Evolutionary conservation across 2,888 invertebrate genomes (phyloP).

Genomic region (Eurois occulta): DNA sequence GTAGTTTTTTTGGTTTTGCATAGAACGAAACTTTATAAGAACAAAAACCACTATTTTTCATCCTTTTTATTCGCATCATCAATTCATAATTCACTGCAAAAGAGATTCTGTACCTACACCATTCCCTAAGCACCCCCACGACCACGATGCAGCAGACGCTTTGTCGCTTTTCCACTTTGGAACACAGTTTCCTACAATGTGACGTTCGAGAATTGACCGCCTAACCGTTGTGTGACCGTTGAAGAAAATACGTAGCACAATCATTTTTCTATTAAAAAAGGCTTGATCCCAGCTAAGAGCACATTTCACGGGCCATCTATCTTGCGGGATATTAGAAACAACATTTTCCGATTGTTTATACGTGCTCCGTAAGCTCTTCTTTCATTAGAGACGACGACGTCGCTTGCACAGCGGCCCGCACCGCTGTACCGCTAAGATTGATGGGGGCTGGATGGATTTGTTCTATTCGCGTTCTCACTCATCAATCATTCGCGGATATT

Average conservation of each 20-base stretch:
- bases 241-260: constrained; percentile 55
- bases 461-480: constrained; percentile 88
- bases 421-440: constrained; percentile 84
- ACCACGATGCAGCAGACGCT: constrained; percentile 46
- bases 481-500: constrained; percentile 90
- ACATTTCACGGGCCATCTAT: constrained; percentile 84
- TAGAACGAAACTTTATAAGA: not conserved
- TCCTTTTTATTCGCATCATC: constrained; percentile 32
- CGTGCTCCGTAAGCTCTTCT: constrained; percentile 88
- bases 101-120: constrained; percentile 20
- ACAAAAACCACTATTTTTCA: constrained; percentile 20
- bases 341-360: constrained; percentile 89
- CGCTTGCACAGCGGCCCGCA: constrained; percentile 82
- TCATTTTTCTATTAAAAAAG: constrained; percentile 66
- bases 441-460: constrained; percentile 89
- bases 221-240: constrained; percentile 42
- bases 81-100: constrained; percentile 44
- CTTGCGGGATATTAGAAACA: constrained; percentile 87
- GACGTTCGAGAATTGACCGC: constrained; percentile 58
- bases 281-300: constrained; percentile 69
- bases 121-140: constrained; percentile 47
- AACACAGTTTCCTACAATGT: constrained; percentile 59
- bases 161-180: constrained; percentile 37
- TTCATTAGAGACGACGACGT: constrained; percentile 88
- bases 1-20: not conserved